These are phyloP conservation scores for Rhysida immarginata DNA, from an alignment of 1,140 invertebrate species.

Conservation along the genomic window DNA sequence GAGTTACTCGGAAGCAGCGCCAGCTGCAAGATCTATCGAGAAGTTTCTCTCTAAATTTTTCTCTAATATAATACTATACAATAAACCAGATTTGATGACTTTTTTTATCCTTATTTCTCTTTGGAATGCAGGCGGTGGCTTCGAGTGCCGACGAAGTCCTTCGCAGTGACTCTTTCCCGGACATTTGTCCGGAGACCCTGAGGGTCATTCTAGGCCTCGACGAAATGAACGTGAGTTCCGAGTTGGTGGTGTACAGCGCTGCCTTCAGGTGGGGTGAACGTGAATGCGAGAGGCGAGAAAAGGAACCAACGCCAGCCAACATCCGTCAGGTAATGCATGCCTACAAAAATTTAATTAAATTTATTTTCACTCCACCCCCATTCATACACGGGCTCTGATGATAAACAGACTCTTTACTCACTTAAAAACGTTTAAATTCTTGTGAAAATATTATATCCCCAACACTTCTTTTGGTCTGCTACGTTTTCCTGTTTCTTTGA, in stretches of 20 bases:
- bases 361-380: neutral
- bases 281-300: slow-evolving; percentile 23
- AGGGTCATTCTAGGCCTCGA: slow-evolving; percentile 46
- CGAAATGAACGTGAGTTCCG: slow-evolving; percentile 49
- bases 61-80: no score
- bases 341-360: neutral
- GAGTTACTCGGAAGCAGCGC: no score
- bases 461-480: no score
- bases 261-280: slow-evolving; percentile 44
- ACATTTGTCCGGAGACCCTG: slow-evolving; percentile 53
- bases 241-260: slow-evolving; percentile 56
- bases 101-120: neutral
- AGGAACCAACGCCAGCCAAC: slow-evolving; percentile 16
- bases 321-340: slow-evolving; percentile 19
- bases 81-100: neutral
- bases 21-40: no score
- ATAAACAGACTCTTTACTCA: slow-evolving; percentile 14
- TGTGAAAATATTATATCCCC: no score
- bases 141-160: slow-evolving; percentile 48
- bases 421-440: no score
- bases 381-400: slow-evolving; percentile 24
- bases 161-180: slow-evolving; percentile 52
- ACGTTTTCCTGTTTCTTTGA: no score
- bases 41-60: no score
- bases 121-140: neutral